A percentile compares a stretch with the other conserved stretches of the same genome.
Conservation (phyloP, 2,113 vertebrate genomes). For the Syngnathoides biaculeatus region DNA sequence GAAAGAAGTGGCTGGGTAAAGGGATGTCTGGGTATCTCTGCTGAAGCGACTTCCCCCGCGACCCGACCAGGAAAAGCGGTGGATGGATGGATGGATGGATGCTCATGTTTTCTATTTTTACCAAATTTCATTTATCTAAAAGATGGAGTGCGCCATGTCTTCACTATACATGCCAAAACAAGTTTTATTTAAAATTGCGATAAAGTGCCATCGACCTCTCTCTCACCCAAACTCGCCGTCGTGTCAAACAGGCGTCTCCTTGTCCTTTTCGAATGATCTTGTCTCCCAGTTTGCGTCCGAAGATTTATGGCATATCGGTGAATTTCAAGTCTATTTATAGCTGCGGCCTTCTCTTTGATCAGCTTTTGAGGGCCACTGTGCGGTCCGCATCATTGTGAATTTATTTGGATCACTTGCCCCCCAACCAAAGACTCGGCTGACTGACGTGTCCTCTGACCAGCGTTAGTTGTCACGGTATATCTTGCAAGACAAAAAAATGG, state of each 20-base stretch:
- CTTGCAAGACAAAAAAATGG: slow-evolving; percentile 7
- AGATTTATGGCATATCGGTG: slow-evolving; percentile 65
- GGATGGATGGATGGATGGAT: too few species aligned
- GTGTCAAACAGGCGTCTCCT: slow-evolving; percentile 41
- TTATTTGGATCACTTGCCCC: slow-evolving; percentile 27
- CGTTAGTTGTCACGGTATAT: slow-evolving; percentile 39
- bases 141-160: background rate
- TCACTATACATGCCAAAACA: background rate
- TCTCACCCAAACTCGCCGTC: background rate
- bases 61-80: too few species aligned
- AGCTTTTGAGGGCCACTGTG: background rate
- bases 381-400: slow-evolving; percentile 3
- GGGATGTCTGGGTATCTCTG: too few species aligned
- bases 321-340: slow-evolving; percentile 60
- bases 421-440: slow-evolving; percentile 7
- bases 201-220: background rate
- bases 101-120: too few species aligned
- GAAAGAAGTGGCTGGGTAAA: too few species aligned
- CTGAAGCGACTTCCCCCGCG: too few species aligned
- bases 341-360: slow-evolving; percentile 29
- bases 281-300: slow-evolving; percentile 52
- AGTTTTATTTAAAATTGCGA: background rate
- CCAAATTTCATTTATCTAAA: too few species aligned
- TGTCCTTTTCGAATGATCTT: slow-evolving; percentile 63
- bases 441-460: slow-evolving; percentile 26